Percentiles rank a stretch among this genome's conserved stretches.
These are phyloP conservation scores for Sisor rabdophorus DNA, from an alignment of 2,113 vertebrate species.

Conservation along the genomic window DNA sequence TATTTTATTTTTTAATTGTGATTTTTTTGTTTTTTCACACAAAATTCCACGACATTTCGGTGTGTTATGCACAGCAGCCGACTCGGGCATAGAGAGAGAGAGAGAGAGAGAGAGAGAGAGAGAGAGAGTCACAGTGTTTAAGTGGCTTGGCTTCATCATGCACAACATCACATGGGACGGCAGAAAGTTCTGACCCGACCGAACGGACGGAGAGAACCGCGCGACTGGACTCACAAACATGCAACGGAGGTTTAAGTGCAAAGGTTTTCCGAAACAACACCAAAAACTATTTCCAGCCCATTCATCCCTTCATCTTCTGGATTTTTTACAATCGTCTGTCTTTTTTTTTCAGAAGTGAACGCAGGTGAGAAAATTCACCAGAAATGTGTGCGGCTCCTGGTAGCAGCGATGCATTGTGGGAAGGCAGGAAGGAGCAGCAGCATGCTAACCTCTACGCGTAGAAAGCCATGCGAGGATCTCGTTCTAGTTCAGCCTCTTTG, in stretches of 20 bases:
- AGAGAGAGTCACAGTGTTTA: constrained; percentile 68
- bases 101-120: too few species aligned
- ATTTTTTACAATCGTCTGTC: too few species aligned
- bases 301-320: constrained; percentile 2
- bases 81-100: constrained; percentile 37
- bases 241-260: constrained; percentile 67
- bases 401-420: constrained; percentile 24
- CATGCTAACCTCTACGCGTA: background rate
- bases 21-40: constrained; percentile 15
- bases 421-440: constrained; percentile 16
- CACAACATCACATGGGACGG: constrained; percentile 41
- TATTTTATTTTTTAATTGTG: too few species aligned
- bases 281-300: constrained; percentile 35
- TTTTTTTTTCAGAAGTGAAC: too few species aligned
- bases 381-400: constrained; percentile 3
- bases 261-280: constrained; percentile 58
- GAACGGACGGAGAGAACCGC: constrained; percentile 32
- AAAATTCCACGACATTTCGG: constrained; percentile 48
- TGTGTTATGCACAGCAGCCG: constrained; percentile 26
- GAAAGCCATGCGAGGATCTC: background rate
- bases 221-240: constrained; percentile 54
- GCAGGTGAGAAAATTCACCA: background rate
- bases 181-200: background rate
- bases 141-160: constrained; percentile 61
- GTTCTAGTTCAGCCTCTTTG: background rate